Conservation (phyloP, 2,888 invertebrate species). For the Volucella inflata region DNA sequence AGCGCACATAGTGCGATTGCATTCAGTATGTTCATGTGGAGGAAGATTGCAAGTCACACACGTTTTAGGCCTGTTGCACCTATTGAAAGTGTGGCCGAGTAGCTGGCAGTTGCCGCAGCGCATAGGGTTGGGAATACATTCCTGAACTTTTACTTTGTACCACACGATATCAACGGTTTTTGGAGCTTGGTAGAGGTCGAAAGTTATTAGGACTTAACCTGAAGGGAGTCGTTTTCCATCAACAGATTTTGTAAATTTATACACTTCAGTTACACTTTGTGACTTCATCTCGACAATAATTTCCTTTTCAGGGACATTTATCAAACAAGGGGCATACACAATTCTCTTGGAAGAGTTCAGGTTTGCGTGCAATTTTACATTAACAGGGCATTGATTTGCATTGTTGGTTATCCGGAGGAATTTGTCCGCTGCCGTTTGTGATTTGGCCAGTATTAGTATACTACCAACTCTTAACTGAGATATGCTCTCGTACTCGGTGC, state of each 20-base stretch:
- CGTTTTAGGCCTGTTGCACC: neutral
- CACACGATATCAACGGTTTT: constrained; percentile 20
- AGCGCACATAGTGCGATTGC: constrained; percentile 4
- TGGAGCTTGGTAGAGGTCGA: no score
- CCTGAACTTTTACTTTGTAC: constrained; percentile 13
- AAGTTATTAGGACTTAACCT: constrained; percentile 9
- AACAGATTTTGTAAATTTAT: constrained; percentile 20
- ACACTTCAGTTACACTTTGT: neutral
- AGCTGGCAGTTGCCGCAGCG: constrained; percentile 16
- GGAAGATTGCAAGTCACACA: neutral
- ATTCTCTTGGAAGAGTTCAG: constrained; percentile 7
- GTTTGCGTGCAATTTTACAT: neutral
- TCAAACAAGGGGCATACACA: no score
- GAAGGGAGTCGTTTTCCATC: neutral
- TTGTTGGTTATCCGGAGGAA: neutral
- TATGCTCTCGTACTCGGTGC: constrained; percentile 10
- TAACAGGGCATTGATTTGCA: constrained; percentile 9
- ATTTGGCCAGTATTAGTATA: constrained; percentile 6
- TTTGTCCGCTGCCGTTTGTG: constrained; percentile 4
- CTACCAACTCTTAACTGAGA: constrained; percentile 11
- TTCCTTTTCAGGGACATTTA: no score
- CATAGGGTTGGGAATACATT: constrained; percentile 12
- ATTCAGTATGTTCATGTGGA: neutral
- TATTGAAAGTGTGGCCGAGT: constrained; percentile 10
- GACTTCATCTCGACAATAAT: no score